Base-by-base conservation (phyloP, 1,140 invertebrate species). In the Trypoxylus dichotomus region DNA sequence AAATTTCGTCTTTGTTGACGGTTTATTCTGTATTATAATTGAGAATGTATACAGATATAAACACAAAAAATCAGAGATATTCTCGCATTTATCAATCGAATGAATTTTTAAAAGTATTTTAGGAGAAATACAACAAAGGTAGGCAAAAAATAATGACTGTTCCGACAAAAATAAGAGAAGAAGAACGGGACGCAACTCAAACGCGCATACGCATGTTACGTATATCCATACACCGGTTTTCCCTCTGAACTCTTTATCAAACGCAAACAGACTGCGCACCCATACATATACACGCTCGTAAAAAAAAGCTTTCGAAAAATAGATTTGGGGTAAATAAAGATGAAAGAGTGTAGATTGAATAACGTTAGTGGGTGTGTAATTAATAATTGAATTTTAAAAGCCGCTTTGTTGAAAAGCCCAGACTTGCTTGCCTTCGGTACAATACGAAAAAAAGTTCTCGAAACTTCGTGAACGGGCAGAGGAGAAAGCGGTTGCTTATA, bases 311-410 rank as follows among this genome's bases (percentile, higher is more conserved):
- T 15, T 13, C 47, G 47, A 54, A 54, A 54, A 54, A n/a, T 15
- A 54, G 47, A 54, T 54, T 54, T 54, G 5, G 19, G 47, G 47
- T n/a, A 54, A 54, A 54, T 54, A 54, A 54, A 54, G 47, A 54
- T 54, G 47, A 54, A 54, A 54, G 47, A 54, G 47, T 54, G 47
- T 54, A 54, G 47, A 54, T 54, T 54, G n/a, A 54, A 54, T 54
- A 54, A 54, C 47, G 47, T 54, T 54, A 19, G 47, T 54, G 47
- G 47, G 47, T 54, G 47, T 54, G 15, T 54, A 54, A 54, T 54
- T 54, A 54, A 54, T 54, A 54, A 54, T 54, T 54, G 47, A 54
- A 54, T 54, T 54, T 54, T 54, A 54, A 54, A 54, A 54, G 47
- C 47, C 15, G 47, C 47, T 54, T 54, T 54, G 47, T 54, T 54